Conservation (phyloP, 2,888 invertebrate species). For the Drosophila tripunctata region DNA sequence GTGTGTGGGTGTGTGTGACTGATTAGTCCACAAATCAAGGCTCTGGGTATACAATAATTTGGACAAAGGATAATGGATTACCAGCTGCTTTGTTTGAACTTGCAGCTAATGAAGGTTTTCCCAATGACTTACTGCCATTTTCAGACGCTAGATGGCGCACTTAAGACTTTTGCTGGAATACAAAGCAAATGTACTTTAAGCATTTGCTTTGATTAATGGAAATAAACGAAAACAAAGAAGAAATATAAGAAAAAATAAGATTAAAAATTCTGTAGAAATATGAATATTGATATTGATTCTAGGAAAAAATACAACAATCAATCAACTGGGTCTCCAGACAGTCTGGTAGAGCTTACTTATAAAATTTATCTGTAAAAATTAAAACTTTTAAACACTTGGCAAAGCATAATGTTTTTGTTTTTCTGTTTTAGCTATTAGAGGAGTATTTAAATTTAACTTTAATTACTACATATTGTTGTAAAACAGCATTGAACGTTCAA, state of each 20-base stretch:
- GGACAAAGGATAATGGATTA: conserved; percentile 20
- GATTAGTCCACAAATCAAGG: conserved; percentile 21
- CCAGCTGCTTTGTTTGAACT: conserved; percentile 14
- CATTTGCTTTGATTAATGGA: conserved; percentile 1
- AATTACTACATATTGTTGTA: neutral
- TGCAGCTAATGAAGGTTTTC: conserved; percentile 15
- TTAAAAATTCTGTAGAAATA: neutral
- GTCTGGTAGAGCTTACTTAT: conserved; percentile 12
- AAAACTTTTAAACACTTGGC: conserved; percentile 7
- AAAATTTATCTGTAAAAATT: no score
- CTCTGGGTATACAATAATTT: conserved; percentile 12
- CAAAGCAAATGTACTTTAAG: neutral
- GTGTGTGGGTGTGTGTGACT: conserved; percentile 6
- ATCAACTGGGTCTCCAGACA: conserved; percentile 23
- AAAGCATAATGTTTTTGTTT: conserved; percentile 12
- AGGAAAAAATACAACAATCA: conserved; percentile 9
- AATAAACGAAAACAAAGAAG: conserved; percentile 13
- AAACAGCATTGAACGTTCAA: conserved; percentile 16
- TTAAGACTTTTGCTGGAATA: neutral
- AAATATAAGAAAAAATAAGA: neutral
- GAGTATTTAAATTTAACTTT: conserved; percentile 6
- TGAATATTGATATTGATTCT: conserved; percentile 5
- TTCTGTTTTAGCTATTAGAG: conserved; percentile 12
- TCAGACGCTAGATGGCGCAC: conserved; percentile 13
- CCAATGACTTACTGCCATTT: neutral